phyloP scores from a whole-genome alignment of 2,113 vertebrate species.

The Psittacara wagleri region DNA sequence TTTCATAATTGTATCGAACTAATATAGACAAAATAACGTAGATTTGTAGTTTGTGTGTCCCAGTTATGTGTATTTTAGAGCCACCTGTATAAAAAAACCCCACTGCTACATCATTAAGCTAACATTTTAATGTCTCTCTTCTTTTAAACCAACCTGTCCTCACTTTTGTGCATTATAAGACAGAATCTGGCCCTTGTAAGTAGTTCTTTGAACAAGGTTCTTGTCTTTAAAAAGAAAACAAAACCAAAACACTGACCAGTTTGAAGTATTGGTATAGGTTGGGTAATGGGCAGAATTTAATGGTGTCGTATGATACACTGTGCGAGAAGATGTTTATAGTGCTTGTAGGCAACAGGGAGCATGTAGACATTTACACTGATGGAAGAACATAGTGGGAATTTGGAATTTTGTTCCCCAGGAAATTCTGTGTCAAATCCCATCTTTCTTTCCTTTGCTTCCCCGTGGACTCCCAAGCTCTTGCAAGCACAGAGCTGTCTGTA shows the following conservation, averaged over 20 bases:
- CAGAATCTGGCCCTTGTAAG: background rate
- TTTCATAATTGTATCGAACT: background rate
- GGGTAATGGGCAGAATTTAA: background rate
- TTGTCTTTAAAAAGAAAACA: background rate
- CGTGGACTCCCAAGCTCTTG: background rate
- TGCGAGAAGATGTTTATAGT: background rate
- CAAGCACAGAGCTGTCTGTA: background rate
- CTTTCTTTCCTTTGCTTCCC: background rate
- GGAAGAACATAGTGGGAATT: background rate
- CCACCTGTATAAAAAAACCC: background rate
- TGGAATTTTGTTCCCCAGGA: background rate
- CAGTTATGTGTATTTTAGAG: background rate
- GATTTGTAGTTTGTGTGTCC: background rate
- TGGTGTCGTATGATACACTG: fast-evolving
- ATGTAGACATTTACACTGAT: background rate
- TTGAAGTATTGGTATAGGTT: background rate
- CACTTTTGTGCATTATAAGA: conserved; percentile 57
- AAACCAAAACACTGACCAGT: background rate
- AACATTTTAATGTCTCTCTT: conserved; percentile 52
- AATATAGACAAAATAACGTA: background rate
- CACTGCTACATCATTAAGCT: background rate
- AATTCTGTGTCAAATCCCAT: background rate
- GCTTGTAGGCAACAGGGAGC: background rate
- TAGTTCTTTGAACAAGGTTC: background rate
- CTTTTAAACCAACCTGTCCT: conserved; percentile 40